phyloP scores from a whole-genome alignment of 2,888 invertebrate species.

The Hymenopus coronatus region DNA sequence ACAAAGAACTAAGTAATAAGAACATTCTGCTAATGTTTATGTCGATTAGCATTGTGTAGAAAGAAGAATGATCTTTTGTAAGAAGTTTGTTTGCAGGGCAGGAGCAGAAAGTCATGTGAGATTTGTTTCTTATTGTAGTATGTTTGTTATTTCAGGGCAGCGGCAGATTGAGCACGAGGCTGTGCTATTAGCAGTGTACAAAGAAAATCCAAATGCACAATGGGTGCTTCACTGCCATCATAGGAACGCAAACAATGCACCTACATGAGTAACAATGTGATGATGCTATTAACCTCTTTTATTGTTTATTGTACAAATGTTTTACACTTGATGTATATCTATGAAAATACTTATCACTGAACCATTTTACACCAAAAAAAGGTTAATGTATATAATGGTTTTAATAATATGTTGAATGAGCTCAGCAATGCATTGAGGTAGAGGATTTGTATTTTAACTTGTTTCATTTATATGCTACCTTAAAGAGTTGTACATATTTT shows the following conservation, averaged over 20 bases:
- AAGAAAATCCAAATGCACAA: constrained; percentile 43
- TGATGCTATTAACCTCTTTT: neutral
- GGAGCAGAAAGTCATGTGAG: too few species aligned
- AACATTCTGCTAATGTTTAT: too few species aligned
- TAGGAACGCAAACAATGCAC: constrained; percentile 39
- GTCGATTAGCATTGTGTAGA: too few species aligned
- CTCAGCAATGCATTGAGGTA: neutral
- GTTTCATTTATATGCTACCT: neutral
- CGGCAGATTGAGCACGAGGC: constrained; percentile 43
- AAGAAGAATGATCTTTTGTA: too few species aligned
- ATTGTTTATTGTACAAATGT: neutral
- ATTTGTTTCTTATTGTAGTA: too few species aligned
- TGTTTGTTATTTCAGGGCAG: constrained; percentile 39
- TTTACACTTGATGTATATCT: too few species aligned
- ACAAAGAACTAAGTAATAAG: too few species aligned
- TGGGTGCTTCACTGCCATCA: constrained; percentile 44
- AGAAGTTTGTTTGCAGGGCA: too few species aligned
- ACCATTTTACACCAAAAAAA: too few species aligned
- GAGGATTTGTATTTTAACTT: neutral
- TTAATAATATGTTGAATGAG: neutral
- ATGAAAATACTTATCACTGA: neutral
- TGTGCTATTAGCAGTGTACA: constrained; percentile 42
- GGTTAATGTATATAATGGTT: neutral
- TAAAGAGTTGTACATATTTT: neutral
- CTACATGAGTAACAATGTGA: neutral